Conservation (phyloP, 2,797 vertebrate species). For the Pristis pectinata region DNA sequence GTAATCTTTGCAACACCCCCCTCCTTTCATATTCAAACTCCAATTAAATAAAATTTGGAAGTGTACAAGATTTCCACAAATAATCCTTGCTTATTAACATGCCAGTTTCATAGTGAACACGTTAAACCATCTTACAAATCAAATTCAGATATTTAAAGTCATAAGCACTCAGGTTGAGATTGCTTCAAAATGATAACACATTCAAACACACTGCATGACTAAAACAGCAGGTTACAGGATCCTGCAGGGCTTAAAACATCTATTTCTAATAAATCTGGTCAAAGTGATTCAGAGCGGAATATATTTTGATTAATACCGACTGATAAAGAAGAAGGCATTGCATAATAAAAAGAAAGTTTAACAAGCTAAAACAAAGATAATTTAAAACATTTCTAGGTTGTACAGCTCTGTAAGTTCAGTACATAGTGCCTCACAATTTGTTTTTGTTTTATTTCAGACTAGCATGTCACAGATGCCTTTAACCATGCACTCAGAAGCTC, state of each 20-base stretch:
- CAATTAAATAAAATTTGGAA: neutral
- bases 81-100: neutral
- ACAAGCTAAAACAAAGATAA: neutral
- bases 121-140: neutral
- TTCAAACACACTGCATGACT: constrained; percentile 20
- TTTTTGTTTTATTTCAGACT: neutral
- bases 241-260: neutral
- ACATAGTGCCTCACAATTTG: neutral
- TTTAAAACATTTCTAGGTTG: neutral
- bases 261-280: neutral
- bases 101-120: constrained; percentile 4
- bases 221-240: constrained; percentile 15
- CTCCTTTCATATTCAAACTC: neutral
- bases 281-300: neutral
- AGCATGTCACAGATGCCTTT: neutral
- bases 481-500: constrained; percentile 17
- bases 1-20: neutral
- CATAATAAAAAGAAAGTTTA: neutral
- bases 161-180: neutral
- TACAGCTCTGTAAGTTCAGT: neutral
- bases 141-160: neutral
- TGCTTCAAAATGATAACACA: neutral
- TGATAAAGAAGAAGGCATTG: neutral
- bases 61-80: neutral
- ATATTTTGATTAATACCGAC: neutral